Conservation (phyloP, 2,888 invertebrate genomes). For the Leistus spinibarbis region DNA sequence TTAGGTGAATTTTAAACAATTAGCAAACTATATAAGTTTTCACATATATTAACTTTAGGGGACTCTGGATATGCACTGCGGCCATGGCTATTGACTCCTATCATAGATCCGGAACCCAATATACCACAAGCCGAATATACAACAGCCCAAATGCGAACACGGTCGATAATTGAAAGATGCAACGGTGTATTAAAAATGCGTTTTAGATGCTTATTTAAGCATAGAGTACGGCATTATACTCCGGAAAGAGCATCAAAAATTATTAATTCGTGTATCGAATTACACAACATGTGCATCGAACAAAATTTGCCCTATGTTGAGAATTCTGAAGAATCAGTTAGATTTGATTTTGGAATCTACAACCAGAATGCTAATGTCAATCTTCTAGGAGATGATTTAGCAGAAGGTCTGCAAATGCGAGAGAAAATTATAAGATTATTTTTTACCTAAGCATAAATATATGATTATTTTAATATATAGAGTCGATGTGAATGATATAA, state of each 20-base stretch:
- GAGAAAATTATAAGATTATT: too few relatives aligned
- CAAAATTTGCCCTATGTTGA: conserved; percentile 18
- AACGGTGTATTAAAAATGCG: conserved; percentile 43
- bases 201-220: conserved; percentile 43
- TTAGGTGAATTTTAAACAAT: too few relatives aligned
- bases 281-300: conserved; percentile 43
- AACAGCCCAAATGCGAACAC: conserved; percentile 19
- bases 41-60: conserved; percentile 18
- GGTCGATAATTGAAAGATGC: conserved; percentile 40
- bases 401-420: too few relatives aligned
- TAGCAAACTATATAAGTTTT: conserved; percentile 33
- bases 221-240: conserved; percentile 43
- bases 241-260: conserved; percentile 40
- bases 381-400: too few relatives aligned
- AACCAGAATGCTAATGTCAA: too few relatives aligned
- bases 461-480: too few relatives aligned
- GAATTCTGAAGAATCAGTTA: too few relatives aligned
- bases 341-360: too few relatives aligned
- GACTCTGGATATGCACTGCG: conserved; percentile 41
- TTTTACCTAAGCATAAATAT: too few relatives aligned
- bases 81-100: conserved; percentile 40
- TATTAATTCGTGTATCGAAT: conserved; percentile 42
- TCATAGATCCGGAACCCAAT: conserved; percentile 16
- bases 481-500: too few relatives aligned
- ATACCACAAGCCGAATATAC: conserved; percentile 36